A percentile compares a stretch with the other conserved stretches of the same genome.
Conservation (phyloP, 2,797 vertebrate species). For the Epinephelus awoara region DNA sequence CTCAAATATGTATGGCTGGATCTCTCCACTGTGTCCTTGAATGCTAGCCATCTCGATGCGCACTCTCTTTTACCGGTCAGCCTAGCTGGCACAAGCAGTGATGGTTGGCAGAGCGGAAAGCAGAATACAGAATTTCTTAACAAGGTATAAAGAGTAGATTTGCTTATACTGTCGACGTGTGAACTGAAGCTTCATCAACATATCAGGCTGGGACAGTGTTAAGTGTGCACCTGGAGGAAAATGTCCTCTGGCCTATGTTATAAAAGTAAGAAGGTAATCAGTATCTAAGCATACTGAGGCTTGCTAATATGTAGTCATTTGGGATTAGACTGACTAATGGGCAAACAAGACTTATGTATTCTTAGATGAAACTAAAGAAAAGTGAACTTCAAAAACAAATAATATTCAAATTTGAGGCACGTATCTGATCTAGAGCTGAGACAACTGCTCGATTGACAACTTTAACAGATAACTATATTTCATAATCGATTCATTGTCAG, state of each 20-base stretch:
- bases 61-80: too few species aligned
- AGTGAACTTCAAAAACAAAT: background rate
- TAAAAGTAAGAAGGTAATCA: background rate
- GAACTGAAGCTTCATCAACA: background rate
- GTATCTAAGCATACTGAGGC: background rate
- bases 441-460: background rate
- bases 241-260: background rate
- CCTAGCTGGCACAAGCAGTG: too few species aligned
- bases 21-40: too few species aligned
- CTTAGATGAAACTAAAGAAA: background rate
- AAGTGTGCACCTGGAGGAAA: slow-evolving; percentile 7
- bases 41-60: too few species aligned
- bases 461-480: background rate
- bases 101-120: too few species aligned
- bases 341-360: background rate
- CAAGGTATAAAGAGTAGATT: too few species aligned
- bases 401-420: background rate
- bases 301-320: background rate
- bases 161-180: too few species aligned
- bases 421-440: background rate
- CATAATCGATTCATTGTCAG: background rate
- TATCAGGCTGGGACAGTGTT: background rate
- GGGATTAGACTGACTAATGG: background rate
- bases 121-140: too few species aligned
- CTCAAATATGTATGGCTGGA: too few species aligned